phyloP scores from a whole-genome alignment of 1,140 invertebrate genomes.

The Sarcophaga peregrina region DNA sequence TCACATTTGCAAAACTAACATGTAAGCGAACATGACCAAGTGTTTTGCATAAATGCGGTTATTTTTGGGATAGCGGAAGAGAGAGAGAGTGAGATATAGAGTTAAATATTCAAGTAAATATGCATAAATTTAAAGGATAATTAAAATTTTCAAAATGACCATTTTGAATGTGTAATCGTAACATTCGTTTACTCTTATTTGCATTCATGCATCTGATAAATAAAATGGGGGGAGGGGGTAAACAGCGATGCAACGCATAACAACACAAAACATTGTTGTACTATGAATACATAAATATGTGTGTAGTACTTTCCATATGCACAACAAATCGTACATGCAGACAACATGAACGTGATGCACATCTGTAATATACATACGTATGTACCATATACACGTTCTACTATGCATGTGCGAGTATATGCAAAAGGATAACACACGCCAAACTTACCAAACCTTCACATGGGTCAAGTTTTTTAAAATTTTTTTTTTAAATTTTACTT shows the following conservation, averaged over 20 bases:
- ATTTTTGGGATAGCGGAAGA: background rate
- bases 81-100: too few relatives aligned
- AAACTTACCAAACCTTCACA: background rate
- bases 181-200: background rate
- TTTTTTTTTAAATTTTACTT: too few relatives aligned
- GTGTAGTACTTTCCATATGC: too few relatives aligned
- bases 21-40: background rate
- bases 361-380: background rate
- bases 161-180: constrained; percentile 1
- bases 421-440: too few relatives aligned
- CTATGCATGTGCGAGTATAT: too few relatives aligned
- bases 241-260: too few relatives aligned
- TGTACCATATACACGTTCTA: background rate
- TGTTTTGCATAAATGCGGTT: constrained; percentile 30
- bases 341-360: background rate
- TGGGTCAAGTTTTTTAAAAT: background rate
- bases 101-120: constrained; percentile 20
- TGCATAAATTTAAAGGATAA: constrained; percentile 38
- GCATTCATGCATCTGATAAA: background rate
- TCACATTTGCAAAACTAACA: constrained; percentile 35
- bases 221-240: too few relatives aligned
- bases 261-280: too few relatives aligned
- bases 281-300: too few relatives aligned
- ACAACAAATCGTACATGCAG: background rate
- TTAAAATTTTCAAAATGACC: constrained; percentile 33